A percentile compares a stretch with the other conserved stretches of the same genome.
phyloP scores from a whole-genome alignment of 2,113 vertebrate species.

The Anser cygnoides region DNA sequence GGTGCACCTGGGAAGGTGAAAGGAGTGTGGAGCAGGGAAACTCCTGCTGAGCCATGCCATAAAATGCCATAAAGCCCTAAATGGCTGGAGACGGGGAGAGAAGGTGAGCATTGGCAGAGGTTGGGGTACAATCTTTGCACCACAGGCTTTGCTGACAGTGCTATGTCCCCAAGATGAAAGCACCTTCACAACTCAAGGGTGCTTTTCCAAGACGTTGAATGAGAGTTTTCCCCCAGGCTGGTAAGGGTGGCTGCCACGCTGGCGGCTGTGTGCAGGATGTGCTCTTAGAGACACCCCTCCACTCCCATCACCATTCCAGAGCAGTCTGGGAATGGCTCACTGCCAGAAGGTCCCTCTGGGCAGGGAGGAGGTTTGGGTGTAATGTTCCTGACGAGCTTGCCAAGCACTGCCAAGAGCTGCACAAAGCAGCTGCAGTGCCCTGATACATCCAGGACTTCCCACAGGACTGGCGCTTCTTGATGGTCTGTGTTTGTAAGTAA shows the following conservation, averaged over 20 bases:
- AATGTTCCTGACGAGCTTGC: background rate
- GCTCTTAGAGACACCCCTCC: background rate
- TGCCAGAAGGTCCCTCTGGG: background rate
- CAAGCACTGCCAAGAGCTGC: background rate
- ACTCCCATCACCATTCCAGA: background rate
- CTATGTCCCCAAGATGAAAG: background rate
- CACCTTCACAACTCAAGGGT: background rate
- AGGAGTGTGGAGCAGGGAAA: background rate
- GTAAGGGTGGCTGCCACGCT: background rate
- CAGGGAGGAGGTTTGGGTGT: background rate
- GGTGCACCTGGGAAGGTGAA: background rate
- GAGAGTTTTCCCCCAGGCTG: background rate
- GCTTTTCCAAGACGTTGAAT: background rate
- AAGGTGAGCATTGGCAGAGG: background rate
- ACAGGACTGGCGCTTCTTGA: background rate
- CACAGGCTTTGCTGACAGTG: background rate
- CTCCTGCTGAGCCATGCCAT: background rate
- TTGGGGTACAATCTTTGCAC: background rate
- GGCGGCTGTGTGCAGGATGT: background rate
- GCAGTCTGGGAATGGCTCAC: background rate
- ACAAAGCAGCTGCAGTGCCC: background rate
- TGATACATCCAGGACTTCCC: background rate
- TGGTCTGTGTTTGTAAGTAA: background rate
- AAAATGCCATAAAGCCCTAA: background rate
- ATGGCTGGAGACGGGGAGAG: background rate